Conservation (phyloP, 1,140 invertebrate species). For the Eufriesea mexicana region DNA sequence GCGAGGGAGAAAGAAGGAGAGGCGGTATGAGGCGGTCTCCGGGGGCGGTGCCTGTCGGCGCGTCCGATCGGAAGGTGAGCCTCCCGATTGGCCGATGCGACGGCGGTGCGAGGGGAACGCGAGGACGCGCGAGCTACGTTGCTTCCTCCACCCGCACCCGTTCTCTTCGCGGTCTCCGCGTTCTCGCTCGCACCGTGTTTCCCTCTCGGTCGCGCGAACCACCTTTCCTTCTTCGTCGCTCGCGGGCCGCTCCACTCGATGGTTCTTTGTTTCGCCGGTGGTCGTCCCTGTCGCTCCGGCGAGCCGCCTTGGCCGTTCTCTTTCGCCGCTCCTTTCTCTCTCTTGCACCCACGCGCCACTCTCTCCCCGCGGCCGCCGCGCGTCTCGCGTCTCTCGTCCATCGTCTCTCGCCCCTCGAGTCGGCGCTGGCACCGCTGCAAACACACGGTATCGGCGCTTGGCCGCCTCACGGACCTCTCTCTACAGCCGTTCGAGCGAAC, state of each 20-base stretch:
- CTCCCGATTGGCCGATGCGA: constrained; percentile 57
- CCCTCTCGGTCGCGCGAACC: background rate
- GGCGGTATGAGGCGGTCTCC: constrained; percentile 68
- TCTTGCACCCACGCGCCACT: background rate
- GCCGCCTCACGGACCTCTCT: constrained; percentile 58
- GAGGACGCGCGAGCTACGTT: constrained; percentile 64
- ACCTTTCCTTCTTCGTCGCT: background rate
- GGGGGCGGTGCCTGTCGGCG: constrained; percentile 68
- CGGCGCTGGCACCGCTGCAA: constrained; percentile 46
- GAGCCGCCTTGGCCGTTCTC: background rate
- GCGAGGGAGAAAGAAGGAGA: constrained; percentile 63
- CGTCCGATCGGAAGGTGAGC: constrained; percentile 66
- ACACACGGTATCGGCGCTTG: constrained; percentile 48
- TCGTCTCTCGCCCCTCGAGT: constrained; percentile 1
- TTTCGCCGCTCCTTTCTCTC: background rate
- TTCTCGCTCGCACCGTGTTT: background rate
- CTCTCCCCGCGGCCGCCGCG: background rate
- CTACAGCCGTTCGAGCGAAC: constrained; percentile 62
- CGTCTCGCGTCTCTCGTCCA: background rate
- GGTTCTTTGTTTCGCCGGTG: background rate
- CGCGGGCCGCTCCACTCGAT: background rate
- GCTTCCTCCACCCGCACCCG: constrained; percentile 63
- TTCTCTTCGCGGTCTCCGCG: constrained; percentile 40
- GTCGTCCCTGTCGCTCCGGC: background rate
- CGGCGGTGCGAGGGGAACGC: constrained; percentile 59